phyloP scores from a whole-genome alignment of 2,797 vertebrate genomes.

The Fistularia commersonii region DNA sequence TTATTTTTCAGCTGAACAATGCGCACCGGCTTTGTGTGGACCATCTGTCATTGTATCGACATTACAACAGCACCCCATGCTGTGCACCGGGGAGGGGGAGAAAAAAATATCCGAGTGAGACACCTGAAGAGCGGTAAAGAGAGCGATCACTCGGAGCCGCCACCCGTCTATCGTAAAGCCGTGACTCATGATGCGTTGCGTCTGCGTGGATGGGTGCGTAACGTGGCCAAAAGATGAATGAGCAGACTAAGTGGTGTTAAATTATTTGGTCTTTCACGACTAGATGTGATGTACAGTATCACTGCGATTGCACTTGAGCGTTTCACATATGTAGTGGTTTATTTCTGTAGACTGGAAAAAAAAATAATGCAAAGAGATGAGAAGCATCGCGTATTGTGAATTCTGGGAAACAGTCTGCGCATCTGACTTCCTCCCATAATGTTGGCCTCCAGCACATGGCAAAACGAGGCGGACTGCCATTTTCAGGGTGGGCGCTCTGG shows the following conservation, averaged over 20 bases:
- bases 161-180: conserved; percentile 47
- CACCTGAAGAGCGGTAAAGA: conserved; percentile 63
- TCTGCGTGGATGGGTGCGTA: conserved; percentile 51
- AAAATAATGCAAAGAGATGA: too few species aligned
- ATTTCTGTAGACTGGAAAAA: too few species aligned
- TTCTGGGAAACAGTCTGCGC: conserved; percentile 49
- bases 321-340: too few species aligned
- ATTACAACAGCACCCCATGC: conserved; percentile 35
- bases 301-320: too few species aligned
- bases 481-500: conserved; percentile 58
- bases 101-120: conserved; percentile 32
- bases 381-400: conserved; percentile 28
- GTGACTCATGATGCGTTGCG: conserved; percentile 45
- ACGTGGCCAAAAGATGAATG: conserved; percentile 32
- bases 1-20: conserved; percentile 67
- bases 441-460: conserved; percentile 45
- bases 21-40: conserved; percentile 68
- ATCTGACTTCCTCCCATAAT: conserved; percentile 56
- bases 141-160: conserved; percentile 45
- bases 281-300: not conserved
- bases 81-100: conserved; percentile 4
- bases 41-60: conserved; percentile 71
- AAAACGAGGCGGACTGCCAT: conserved; percentile 52
- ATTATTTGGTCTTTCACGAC: conserved; percentile 1
- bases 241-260: conserved; percentile 9